Conservation (phyloP, 1,140 invertebrate genomes). For the Trichonephila clavata region DNA sequence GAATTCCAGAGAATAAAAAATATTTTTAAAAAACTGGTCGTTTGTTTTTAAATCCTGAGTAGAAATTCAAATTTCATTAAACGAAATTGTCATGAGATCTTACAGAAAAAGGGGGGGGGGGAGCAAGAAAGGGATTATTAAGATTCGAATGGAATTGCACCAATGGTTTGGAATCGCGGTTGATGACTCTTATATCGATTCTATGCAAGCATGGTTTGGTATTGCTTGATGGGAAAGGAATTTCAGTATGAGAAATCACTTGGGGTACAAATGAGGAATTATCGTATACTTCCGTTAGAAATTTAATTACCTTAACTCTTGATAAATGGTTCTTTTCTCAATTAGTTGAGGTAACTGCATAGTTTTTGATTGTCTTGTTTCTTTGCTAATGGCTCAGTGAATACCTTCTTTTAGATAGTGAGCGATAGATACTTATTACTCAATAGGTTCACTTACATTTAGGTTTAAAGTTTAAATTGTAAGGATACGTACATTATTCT, state of each 20-base stretch:
- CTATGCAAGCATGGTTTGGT: not conserved
- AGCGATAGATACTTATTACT: too few relatives aligned
- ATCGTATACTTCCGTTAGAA: not conserved
- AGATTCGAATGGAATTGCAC: not conserved
- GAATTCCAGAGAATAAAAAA: not conserved
- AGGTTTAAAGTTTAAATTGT: too few relatives aligned
- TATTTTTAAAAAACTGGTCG: not conserved
- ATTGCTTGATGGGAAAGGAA: not conserved
- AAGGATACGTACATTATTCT: too few relatives aligned
- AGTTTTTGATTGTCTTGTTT: not conserved
- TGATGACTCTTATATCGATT: not conserved
- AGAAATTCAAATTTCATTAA: not conserved
- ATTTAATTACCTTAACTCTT: slow-evolving; percentile 4
- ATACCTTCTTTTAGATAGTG: not conserved
- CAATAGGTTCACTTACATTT: too few relatives aligned
- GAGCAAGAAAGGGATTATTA: not conserved
- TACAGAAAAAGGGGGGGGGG: too few relatives aligned
- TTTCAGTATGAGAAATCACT: not conserved
- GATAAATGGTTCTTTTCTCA: slow-evolving; percentile 1
- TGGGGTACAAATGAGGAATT: not conserved
- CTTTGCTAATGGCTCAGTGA: not conserved
- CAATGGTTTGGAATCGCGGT: not conserved
- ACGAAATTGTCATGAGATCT: not conserved
- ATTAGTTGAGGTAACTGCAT: not conserved
- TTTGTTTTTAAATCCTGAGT: not conserved